Base-by-base conservation (phyloP, 2,888 invertebrate genomes). In the Marronus borbonicus region DNA sequence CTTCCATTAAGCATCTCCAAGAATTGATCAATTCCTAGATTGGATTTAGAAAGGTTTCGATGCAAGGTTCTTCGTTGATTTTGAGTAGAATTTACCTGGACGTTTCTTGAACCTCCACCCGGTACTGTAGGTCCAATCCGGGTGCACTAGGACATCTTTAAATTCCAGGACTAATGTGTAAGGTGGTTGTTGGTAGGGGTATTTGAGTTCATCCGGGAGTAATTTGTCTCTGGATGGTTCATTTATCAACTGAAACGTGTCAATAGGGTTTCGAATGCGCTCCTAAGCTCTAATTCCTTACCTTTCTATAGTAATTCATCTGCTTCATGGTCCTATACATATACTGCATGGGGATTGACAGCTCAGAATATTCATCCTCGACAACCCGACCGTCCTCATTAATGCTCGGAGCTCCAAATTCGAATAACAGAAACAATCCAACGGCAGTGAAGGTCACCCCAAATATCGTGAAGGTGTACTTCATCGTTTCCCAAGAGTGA, bases 51-150 rank as follows among this genome's bases (percentile, higher is more conserved):
- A 44, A 68, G 20, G n/a, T 7, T 14, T 8, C 3, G 31, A 24
- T 1, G 28, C 5, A 0, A 28, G 3, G 0, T 68, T 5, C 5
- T 39, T 24, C 14, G 7, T 36, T 68, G 44, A 7, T 39, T 12
- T 49, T 65, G 28, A 39, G 17, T 2, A 44, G 31, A 12, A 55
- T 77, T 78, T 82, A 52, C 97, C 97, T 0, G 99, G 98, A 74
- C 99, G 93, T 89, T 99, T 99, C 89, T 98, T 98, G 88, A 99
- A 99, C 83, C 98, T 93, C 98, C 98, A 99, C 2, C 98, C 98
- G 80, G 98, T 98, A 89, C 95, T 94, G 87, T 98, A 98, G 89
- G 98, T 98, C 99, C 99, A 99, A 88, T 99, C 98, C 0, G 99
- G 98, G 88, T 98, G 97, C 14, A 99, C 97, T 14, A 99, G 91